These are phyloP conservation scores for Oophaga sylvatica DNA, from an alignment of 2,797 vertebrate genomes.

Conservation along the genomic window DNA sequence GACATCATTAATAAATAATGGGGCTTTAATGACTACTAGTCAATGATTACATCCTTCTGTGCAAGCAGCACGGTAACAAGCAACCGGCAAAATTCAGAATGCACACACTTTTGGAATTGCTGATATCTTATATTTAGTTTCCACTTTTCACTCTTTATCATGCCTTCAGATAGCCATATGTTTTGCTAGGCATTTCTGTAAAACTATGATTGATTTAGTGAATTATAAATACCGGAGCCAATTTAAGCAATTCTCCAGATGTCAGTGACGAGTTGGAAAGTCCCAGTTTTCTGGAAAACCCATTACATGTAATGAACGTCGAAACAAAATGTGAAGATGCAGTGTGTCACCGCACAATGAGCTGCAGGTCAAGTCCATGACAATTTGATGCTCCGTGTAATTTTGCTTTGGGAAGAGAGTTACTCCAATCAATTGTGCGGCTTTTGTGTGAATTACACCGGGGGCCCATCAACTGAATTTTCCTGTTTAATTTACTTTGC, in stretches of 20 bases:
- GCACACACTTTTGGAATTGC: slow-evolving; percentile 43
- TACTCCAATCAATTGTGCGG: slow-evolving; percentile 53
- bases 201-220: slow-evolving; percentile 59
- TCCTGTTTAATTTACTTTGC: slow-evolving; percentile 52
- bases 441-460: slow-evolving; percentile 42
- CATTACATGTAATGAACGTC: slow-evolving; percentile 59
- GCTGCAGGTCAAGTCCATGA: slow-evolving; percentile 54
- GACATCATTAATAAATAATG: slow-evolving; percentile 51
- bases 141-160: slow-evolving; percentile 50
- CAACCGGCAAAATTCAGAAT: slow-evolving; percentile 14
- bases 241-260: slow-evolving; percentile 62
- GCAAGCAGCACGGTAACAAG: slow-evolving; percentile 22
- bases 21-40: slow-evolving; percentile 52
- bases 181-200: slow-evolving; percentile 57
- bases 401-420: slow-evolving; percentile 45
- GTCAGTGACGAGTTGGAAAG: slow-evolving; percentile 60
- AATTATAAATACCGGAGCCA: slow-evolving; percentile 61
- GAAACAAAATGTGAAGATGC: slow-evolving; percentile 58
- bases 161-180: slow-evolving; percentile 50
- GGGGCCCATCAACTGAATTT: slow-evolving; percentile 42
- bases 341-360: slow-evolving; percentile 54
- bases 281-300: slow-evolving; percentile 59
- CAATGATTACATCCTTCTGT: slow-evolving; percentile 38
- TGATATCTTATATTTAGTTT: slow-evolving; percentile 55
- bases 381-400: slow-evolving; percentile 55